Base-by-base conservation (phyloP, 1,140 invertebrate genomes). In the Mercenaria mercenaria region DNA sequence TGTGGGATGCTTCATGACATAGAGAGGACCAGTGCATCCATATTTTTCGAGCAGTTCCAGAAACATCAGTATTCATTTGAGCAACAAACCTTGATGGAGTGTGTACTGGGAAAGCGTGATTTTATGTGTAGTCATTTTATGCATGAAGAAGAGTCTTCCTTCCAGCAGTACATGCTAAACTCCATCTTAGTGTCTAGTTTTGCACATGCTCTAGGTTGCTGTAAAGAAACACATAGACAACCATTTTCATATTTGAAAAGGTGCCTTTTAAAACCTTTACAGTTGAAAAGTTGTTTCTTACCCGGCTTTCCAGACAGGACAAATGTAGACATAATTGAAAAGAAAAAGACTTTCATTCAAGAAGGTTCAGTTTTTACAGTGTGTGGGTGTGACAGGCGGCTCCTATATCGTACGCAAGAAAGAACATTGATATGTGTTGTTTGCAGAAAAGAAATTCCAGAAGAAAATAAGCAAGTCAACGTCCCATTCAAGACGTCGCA, bases 1-100 rank as follows among this genome's bases (percentile, higher is more conserved):
- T n/a, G 39, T 50, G 32, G 39, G 29, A 43, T 64, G 39, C 32
- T 72, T 26, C 18, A 72, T 72, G 85, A 80, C 56, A 79, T n/a
- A 29, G 41, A 18, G 3, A 88, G 20, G 26, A 61, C 13, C 4
- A 8, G 13, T 39, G 85, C 50, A 11, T 6, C 26, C 29, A 1
- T 43, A 43, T 61, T 77, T 32, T 10, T 43, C 37, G 37, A 61
- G 3, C 1, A 47, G 29, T 37, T 43, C 18, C 0, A 50, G 0
- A 32, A 47, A 4, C 11, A 3, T 41, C 15, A 50, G 2, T 32
- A 39, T n/a, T 43, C 50, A 6, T 4, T 26, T 29, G 41, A 79
- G 18, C 34, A 79, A 47, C 2, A 23, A 0, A 79, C 0, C 4
- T 41, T 88, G 13, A 15, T 88, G 29, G 26, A 61, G 32, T 88